Evolutionary conservation across 2,797 vertebrate genomes (phyloP).

Genomic region (Oceanodroma leucorhoa): DNA sequence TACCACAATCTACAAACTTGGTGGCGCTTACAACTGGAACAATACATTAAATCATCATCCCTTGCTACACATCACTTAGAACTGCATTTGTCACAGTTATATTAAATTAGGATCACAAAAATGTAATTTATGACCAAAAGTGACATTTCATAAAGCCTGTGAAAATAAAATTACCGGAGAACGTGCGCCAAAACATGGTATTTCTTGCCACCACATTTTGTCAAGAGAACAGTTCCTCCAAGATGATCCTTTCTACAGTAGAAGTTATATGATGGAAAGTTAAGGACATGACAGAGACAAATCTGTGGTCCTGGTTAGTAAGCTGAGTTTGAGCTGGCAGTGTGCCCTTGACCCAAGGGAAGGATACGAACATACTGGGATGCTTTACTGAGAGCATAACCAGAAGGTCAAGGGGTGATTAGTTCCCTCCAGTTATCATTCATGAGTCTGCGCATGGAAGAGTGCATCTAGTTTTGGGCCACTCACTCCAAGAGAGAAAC

Average conservation of each 20-base stretch:
- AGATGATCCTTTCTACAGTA: background rate
- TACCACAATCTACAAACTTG: background rate
- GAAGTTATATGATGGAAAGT: background rate
- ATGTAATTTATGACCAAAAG: background rate
- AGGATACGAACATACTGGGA: background rate
- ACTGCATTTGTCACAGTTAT: background rate
- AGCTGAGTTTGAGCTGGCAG: background rate
- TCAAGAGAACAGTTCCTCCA: background rate
- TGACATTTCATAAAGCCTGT: background rate
- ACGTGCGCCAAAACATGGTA: accelerated
- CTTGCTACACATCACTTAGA: background rate
- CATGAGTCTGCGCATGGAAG: background rate
- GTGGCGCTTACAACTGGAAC: background rate
- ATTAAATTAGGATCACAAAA: conserved; percentile 17
- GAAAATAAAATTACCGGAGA: background rate
- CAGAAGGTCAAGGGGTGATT: background rate
- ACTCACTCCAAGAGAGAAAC: background rate
- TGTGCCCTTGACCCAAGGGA: background rate
- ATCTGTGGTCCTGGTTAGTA: background rate
- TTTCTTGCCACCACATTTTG: background rate
- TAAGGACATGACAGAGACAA: background rate
- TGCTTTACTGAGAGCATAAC: background rate
- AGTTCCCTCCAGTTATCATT: background rate
- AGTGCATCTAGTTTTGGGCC: background rate
- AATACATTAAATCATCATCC: background rate